Percentiles rank a stretch among this genome's conserved stretches.
Conservation (phyloP, 2,888 invertebrate species). For the Stenchaetothrips biformis region DNA sequence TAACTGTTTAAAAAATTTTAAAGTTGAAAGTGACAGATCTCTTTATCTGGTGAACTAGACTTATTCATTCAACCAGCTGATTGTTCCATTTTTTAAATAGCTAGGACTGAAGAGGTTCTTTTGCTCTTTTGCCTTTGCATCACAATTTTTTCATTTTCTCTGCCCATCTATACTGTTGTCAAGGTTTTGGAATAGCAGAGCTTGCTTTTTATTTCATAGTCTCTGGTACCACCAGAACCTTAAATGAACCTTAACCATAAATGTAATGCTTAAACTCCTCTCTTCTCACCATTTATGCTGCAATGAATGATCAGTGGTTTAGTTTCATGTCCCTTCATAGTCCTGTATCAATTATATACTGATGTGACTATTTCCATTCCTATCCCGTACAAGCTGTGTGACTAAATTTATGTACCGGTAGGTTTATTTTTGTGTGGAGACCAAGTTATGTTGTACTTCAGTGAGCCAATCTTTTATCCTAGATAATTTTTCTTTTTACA, state of each 20-base stretch:
- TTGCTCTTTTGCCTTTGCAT: not conserved
- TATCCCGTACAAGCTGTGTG: not conserved
- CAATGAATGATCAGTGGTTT: not conserved
- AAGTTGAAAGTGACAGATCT: not conserved
- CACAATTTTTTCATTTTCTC: no score
- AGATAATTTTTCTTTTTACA: not conserved
- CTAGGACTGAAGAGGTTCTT: not conserved
- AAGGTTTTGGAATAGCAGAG: no score
- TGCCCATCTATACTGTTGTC: no score
- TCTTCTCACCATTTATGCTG: no score
- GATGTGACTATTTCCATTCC: not conserved
- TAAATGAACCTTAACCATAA: no score
- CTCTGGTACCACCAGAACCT: no score
- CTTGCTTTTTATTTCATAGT: no score
- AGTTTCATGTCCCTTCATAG: not conserved
- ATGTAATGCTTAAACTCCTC: no score
- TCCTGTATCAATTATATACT: not conserved
- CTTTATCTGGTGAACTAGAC: not conserved
- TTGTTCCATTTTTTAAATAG: not conserved
- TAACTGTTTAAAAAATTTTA: constrained; percentile 3
- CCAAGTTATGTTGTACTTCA: constrained; percentile 15
- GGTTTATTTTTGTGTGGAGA: constrained; percentile 1
- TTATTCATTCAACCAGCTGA: no score
- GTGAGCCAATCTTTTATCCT: not conserved
- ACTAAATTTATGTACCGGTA: not conserved